These are phyloP conservation scores for Scytalopus superciliaris DNA, from an alignment of 2,113 vertebrate species.

Conservation along the genomic window DNA sequence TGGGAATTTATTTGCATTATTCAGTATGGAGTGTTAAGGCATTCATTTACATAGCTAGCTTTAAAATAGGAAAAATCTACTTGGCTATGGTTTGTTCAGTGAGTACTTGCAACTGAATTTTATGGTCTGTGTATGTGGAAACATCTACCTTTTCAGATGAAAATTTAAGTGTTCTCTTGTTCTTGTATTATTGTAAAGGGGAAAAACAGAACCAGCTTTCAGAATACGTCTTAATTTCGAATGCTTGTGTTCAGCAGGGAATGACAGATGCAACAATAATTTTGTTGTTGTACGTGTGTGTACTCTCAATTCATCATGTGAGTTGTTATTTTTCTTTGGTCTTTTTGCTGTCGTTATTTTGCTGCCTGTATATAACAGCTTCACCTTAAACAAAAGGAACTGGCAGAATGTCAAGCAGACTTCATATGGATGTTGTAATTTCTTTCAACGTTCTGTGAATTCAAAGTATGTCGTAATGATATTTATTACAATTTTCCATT, in stretches of 20 bases:
- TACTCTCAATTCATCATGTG: background rate
- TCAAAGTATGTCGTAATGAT: background rate
- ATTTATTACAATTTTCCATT: background rate
- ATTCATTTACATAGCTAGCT: background rate
- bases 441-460: background rate
- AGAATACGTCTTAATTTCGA: background rate
- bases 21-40: background rate
- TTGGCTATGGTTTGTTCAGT: background rate
- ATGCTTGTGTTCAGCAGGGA: background rate
- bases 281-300: background rate
- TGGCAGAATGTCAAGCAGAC: background rate
- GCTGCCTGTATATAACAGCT: background rate
- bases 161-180: background rate
- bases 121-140: background rate
- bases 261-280: background rate
- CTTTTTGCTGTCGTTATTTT: background rate
- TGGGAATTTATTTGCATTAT: background rate
- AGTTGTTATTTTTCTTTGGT: background rate
- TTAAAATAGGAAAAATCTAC: background rate
- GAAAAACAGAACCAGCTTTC: background rate
- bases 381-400: background rate
- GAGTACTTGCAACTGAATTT: background rate
- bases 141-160: background rate
- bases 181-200: background rate
- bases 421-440: background rate